Conservation (phyloP, 35 echinoderm and acorn worm genomes). For the Heliocidaris erythrogramma region DNA sequence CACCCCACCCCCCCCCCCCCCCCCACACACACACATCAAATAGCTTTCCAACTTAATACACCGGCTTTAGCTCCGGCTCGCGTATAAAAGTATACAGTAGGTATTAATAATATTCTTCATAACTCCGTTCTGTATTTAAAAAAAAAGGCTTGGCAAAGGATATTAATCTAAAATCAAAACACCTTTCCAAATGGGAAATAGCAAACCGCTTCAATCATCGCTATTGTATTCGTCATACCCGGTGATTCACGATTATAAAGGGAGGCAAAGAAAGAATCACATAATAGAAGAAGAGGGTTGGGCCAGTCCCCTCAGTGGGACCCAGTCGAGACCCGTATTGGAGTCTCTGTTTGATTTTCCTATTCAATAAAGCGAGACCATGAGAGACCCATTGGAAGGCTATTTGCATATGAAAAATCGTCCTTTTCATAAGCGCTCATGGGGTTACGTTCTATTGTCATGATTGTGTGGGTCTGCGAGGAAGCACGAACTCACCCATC, state of each 20-base stretch:
- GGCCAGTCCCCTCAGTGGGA: neutral
- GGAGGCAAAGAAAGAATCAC: neutral
- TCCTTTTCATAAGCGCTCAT: neutral
- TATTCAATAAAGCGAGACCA: neutral
- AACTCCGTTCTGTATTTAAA: too few relatives aligned
- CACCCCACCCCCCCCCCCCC: too few relatives aligned
- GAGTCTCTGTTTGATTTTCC: neutral
- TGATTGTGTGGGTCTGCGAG: constrained; percentile 19
- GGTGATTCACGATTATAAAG: constrained; percentile 9
- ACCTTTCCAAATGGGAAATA: neutral
- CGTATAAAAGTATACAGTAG: too few relatives aligned
- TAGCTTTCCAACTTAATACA: too few relatives aligned
- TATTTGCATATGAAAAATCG: constrained; percentile 35
- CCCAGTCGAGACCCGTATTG: neutral
- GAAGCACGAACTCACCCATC: neutral
- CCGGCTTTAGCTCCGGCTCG: too few relatives aligned
- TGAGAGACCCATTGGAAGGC: neutral
- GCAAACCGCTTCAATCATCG: neutral
- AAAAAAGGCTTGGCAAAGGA: too few relatives aligned
- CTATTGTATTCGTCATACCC: neutral
- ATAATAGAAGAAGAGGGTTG: neutral
- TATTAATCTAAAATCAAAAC: neutral
- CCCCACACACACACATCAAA: too few relatives aligned
- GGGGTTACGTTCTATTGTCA: neutral
- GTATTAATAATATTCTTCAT: too few relatives aligned